phyloP scores from a whole-genome alignment of 2,888 invertebrate species.

The Mantis religiosa region DNA sequence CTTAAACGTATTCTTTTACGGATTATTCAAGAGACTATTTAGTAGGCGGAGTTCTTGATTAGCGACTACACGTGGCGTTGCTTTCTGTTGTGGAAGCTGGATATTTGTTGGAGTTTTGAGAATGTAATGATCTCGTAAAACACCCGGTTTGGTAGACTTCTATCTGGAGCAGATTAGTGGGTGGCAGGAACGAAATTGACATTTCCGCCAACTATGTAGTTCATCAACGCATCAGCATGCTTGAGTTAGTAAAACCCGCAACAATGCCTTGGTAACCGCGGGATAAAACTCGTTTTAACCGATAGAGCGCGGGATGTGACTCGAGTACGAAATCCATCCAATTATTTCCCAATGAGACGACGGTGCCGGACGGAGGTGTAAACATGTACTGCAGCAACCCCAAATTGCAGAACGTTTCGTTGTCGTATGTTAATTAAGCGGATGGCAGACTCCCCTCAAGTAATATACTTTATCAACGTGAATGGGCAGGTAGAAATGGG shows the following conservation, averaged over 20 bases:
- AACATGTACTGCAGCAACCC: neutral
- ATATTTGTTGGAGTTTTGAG: neutral
- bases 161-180: neutral
- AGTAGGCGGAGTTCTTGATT: too few species aligned
- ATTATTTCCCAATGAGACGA: constrained; percentile 30
- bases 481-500: too few species aligned
- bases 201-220: neutral
- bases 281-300: neutral
- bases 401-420: neutral
- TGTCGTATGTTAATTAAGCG: too few species aligned
- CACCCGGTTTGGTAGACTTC: neutral
- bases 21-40: too few species aligned
- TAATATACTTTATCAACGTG: too few species aligned
- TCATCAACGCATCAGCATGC: neutral
- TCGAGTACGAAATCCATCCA: constrained; percentile 27
- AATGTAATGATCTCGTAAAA: neutral
- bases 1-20: too few species aligned
- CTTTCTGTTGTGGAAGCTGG: too few species aligned
- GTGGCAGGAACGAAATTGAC: neutral
- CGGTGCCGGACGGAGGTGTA: neutral
- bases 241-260: neutral
- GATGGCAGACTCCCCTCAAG: too few species aligned
- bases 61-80: too few species aligned
- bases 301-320: constrained; percentile 22
- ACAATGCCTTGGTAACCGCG: neutral